These are phyloP conservation scores for Glossophaga mutica DNA, from an alignment of 2,797 vertebrate genomes.

Conservation along the genomic window DNA sequence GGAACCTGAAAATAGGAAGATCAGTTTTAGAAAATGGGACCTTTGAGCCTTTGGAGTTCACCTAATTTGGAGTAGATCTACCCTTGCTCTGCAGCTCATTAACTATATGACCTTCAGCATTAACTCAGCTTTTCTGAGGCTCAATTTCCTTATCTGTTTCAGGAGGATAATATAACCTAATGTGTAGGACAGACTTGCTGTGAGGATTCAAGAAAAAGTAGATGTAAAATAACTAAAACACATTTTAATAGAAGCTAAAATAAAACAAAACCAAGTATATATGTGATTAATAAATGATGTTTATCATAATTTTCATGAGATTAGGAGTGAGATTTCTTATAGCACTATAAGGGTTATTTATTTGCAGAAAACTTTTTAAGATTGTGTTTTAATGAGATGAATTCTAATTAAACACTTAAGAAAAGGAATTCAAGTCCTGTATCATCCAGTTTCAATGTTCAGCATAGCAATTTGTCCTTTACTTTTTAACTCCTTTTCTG, in stretches of 20 bases:
- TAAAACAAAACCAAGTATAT: not conserved
- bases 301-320: not conserved
- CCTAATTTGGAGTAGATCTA: not conserved
- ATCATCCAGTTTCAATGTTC: not conserved
- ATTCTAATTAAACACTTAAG: not conserved
- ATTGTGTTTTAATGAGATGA: not conserved
- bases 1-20: not conserved
- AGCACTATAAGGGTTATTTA: not conserved
- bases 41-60: not conserved
- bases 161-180: not conserved
- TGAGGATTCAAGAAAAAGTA: not conserved
- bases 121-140: not conserved
- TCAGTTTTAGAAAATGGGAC: not conserved
- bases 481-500: not conserved
- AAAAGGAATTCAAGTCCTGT: not conserved
- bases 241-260: constrained; percentile 7
- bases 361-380: not conserved
- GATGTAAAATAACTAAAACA: not conserved
- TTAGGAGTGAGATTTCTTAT: not conserved
- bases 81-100: not conserved
- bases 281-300: not conserved
- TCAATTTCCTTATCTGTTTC: not conserved
- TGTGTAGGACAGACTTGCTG: not conserved
- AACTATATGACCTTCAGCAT: not conserved
- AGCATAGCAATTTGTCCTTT: not conserved